Evolutionary conservation across 92 coral and sea anemone genomes (phyloP).

Genomic region (Scolanthus callimorphus): DNA sequence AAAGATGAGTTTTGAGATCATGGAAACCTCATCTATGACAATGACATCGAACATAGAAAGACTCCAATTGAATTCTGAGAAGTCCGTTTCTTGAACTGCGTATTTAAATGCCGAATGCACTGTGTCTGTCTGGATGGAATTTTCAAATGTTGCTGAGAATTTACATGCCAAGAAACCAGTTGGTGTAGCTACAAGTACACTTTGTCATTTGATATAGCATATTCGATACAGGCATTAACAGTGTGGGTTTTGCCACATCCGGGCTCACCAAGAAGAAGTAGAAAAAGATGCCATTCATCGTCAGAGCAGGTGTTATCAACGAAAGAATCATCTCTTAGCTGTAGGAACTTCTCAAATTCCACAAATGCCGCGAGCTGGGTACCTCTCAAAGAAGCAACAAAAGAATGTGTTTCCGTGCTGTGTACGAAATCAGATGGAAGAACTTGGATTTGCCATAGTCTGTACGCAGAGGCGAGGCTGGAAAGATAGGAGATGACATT

Average conservation of each 20-base stretch:
- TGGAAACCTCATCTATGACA: slow-evolving; percentile 35
- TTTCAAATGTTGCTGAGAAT: slow-evolving; percentile 1
- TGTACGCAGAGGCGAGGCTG: neutral
- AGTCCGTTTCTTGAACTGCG: neutral
- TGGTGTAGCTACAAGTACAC: slow-evolving; percentile 33
- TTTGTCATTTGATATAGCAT: neutral
- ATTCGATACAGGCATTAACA: slow-evolving; percentile 2
- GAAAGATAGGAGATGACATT: slow-evolving; percentile 14
- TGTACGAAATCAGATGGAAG: neutral
- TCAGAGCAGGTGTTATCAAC: neutral
- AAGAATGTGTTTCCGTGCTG: neutral
- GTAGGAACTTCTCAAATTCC: neutral
- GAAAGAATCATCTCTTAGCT: neutral
- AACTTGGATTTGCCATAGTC: neutral
- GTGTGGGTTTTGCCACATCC: slow-evolving; percentile 32
- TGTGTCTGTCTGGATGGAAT: slow-evolving; percentile 8
- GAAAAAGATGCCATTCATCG: slow-evolving; percentile 1
- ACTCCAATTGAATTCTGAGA: slow-evolving; percentile 19
- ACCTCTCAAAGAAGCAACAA: neutral
- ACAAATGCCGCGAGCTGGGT: neutral
- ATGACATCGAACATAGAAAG: slow-evolving; percentile 21
- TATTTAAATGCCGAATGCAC: slow-evolving; percentile 26
- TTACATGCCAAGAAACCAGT: slow-evolving; percentile 35
- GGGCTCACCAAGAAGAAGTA: slow-evolving; percentile 12
- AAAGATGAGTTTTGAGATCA: too few relatives aligned